phyloP scores from a whole-genome alignment of 2,888 invertebrate species.

The Sphinx pinastri region DNA sequence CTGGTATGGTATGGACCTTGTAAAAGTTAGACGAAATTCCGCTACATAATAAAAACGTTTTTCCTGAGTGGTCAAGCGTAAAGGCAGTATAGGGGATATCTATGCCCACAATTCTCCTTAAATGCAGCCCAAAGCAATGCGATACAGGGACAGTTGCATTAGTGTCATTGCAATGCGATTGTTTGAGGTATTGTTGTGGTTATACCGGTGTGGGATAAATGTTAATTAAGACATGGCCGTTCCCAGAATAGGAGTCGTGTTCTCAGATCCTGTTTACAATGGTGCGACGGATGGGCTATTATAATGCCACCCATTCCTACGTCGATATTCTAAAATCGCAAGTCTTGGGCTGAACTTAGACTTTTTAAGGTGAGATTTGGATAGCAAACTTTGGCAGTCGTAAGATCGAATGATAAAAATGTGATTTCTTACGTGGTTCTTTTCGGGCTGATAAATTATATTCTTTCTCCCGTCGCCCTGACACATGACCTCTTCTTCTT shows the following conservation, averaged over 20 bases:
- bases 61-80: too few relatives aligned
- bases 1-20: not conserved
- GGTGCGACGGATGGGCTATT: not conserved
- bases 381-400: too few relatives aligned
- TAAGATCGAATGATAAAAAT: too few relatives aligned
- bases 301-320: not conserved
- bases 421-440: too few relatives aligned
- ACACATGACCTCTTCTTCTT: too few relatives aligned
- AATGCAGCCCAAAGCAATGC: not conserved
- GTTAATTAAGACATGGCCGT: constrained; percentile 14
- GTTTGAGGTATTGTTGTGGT: constrained; percentile 22
- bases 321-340: too few relatives aligned
- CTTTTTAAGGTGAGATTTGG: too few relatives aligned
- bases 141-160: constrained; percentile 29
- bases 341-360: too few relatives aligned
- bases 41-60: too few relatives aligned
- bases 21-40: not conserved
- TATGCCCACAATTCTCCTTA: not conserved
- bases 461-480: too few relatives aligned
- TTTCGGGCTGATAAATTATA: too few relatives aligned
- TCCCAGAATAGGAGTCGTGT: not conserved
- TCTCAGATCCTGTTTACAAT: not conserved
- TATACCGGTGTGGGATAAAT: constrained; percentile 18
- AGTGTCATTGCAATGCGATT: constrained; percentile 35
- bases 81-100: not conserved